Evolutionary conservation across 2,797 vertebrate species (phyloP), one percentile per base, ranked within the genome.

Genomic region (Halcyon badia): DNA sequence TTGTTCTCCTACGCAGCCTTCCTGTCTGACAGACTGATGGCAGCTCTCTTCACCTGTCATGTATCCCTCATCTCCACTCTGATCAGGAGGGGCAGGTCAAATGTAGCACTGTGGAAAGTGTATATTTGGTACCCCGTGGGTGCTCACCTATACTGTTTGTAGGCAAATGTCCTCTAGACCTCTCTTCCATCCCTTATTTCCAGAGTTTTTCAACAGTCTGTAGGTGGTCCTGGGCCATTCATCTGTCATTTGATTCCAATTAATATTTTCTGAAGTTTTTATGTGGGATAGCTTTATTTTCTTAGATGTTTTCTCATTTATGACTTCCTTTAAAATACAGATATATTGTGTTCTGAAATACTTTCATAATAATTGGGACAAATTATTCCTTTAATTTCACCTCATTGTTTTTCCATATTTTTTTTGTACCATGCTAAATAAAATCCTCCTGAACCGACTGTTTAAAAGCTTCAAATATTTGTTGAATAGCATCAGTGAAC

Each of bases 61-160:
- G 6, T 49, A 12, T 48, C 1, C 60, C 5, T 28, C 14, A n/a
- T 2, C 9, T 57, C 5, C 30, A 44, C 8, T 2, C 5, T 17
- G 7, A n/a, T 6, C 26, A 28, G 26, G 11, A 54, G 11, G 4
- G 9, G 28, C 2, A 49, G 14, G 0, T 57, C 19, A 57, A 57
- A 20, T 20, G 17, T 17, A 88, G 41, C 11, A 21, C 30, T 46
- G n/a, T 14, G 28, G 71, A 76, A 75, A 56, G 8, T 3, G 3
- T 5, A 8, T 10, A 12, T 41, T 14, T 52, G 17, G 10, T 60
- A 49, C 10, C 6, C 16, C 12, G 19, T 49, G 60, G 19, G 10
- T 87, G 20, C 37, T 10, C 54, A n/a, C 20, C 51, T 52, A n/a
- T 0, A 17, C 4, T 54, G 3, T 25, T 69, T 11, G 1, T 28